Percentiles rank a stretch among this genome's conserved stretches.
These are phyloP conservation scores for Cryptoprocta ferox DNA, from an alignment of 2,797 vertebrate species.

Conservation along the genomic window DNA sequence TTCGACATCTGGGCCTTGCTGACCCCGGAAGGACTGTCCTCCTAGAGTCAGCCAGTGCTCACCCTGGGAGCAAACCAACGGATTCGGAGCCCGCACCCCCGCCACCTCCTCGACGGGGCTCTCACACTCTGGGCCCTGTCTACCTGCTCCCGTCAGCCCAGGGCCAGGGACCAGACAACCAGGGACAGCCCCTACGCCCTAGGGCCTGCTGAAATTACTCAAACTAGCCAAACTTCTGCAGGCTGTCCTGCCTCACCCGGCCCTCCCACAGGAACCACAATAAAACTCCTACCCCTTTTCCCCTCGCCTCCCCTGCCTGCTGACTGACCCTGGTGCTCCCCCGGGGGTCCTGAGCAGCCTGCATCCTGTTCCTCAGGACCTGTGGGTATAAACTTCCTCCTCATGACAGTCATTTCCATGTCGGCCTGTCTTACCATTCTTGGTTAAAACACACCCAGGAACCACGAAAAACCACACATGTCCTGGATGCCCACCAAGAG, in stretches of 20 bases:
- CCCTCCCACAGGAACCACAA: neutral
- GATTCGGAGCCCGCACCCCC: too few species aligned
- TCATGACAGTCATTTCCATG: neutral
- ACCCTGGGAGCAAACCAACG: too few species aligned
- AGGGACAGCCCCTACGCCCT: too few species aligned
- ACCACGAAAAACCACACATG: neutral
- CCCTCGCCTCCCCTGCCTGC: neutral
- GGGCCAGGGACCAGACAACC: too few species aligned
- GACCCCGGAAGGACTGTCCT: neutral
- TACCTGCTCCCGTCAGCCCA: too few species aligned
- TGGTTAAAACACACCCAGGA: neutral
- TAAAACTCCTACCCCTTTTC: neutral
- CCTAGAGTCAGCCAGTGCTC: too few species aligned
- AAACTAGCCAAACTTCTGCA: neutral
- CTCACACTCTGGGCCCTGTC: too few species aligned
- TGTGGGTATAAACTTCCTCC: neutral
- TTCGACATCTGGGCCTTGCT: neutral
- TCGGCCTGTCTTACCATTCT: fast-evolving
- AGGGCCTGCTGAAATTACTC: neutral
- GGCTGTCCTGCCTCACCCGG: neutral
- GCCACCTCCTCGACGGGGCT: too few species aligned
- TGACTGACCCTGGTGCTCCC: neutral
- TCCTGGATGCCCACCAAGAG: neutral
- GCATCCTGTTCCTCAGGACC: neutral
- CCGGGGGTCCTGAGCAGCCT: neutral